phyloP scores from a whole-genome alignment of 2,888 invertebrate genomes.

The Drosophila nr. fundita region DNA sequence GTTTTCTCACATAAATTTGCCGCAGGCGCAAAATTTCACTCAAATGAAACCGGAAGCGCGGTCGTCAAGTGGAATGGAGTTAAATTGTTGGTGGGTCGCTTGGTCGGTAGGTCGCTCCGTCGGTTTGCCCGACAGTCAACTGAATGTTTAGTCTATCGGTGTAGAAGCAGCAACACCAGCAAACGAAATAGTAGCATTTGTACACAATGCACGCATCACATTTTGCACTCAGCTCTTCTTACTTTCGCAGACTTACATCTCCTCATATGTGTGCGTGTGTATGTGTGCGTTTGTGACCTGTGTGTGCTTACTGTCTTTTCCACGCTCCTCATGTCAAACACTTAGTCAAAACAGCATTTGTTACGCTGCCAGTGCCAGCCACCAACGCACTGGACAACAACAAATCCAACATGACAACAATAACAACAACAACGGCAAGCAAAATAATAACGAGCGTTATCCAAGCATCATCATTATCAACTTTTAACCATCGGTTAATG shows the following conservation, averaged over 20 bases:
- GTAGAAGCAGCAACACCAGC: slow-evolving; percentile 24
- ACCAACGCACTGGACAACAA: slow-evolving; percentile 77
- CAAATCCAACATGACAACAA: slow-evolving; percentile 29
- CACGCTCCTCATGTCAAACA: slow-evolving; percentile 81
- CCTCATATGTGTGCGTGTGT: slow-evolving; percentile 7
- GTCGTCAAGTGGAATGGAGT: slow-evolving; percentile 73
- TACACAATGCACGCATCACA: slow-evolving; percentile 61
- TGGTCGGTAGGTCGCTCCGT: slow-evolving; percentile 16
- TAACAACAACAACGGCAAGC: slow-evolving; percentile 34
- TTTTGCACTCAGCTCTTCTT: slow-evolving; percentile 72
- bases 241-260: slow-evolving; percentile 69
- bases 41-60: slow-evolving; percentile 77
- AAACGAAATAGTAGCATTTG: slow-evolving; percentile 47
- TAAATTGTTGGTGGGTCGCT: slow-evolving; percentile 41
- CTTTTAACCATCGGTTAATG: slow-evolving; percentile 82
- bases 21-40: slow-evolving; percentile 80
- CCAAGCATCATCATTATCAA: slow-evolving; percentile 82
- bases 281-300: slow-evolving; percentile 17
- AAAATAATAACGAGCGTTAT: slow-evolving; percentile 77
- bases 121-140: slow-evolving; percentile 26
- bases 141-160: slow-evolving; percentile 57
- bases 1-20: slow-evolving; percentile 79
- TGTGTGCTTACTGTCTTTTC: slow-evolving; percentile 50
- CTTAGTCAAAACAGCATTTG: slow-evolving; percentile 82
- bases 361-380: slow-evolving; percentile 78